Conservation (phyloP, 2,113 vertebrate species). For the Daphoenositta chrysoptera region DNA sequence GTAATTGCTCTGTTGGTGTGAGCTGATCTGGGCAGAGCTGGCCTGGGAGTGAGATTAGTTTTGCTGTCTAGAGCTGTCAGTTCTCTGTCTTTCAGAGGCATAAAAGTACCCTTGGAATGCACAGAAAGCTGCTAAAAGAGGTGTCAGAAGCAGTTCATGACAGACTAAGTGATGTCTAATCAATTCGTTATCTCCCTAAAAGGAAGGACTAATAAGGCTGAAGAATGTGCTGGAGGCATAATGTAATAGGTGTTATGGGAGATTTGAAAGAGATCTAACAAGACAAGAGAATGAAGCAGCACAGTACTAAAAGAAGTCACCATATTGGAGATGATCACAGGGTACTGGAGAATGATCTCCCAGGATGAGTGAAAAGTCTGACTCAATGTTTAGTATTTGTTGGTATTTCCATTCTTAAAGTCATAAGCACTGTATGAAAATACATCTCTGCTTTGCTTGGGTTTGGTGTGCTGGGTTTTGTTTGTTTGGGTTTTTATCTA, state of each 20-base stretch:
- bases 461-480: background rate
- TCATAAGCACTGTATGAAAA: background rate
- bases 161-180: background rate
- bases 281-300: background rate
- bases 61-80: background rate
- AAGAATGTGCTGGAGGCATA: background rate
- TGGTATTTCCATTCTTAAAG: background rate
- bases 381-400: background rate
- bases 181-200: background rate
- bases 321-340: background rate
- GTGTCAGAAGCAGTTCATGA: background rate
- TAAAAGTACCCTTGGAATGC: background rate
- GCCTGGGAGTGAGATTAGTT: background rate
- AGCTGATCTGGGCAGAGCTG: background rate
- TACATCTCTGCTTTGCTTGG: background rate
- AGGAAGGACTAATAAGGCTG: background rate
- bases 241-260: background rate
- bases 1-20: background rate
- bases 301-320: background rate
- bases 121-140: background rate
- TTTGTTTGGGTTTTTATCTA: background rate
- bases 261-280: background rate
- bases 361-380: background rate
- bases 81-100: background rate
- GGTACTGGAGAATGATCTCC: background rate